Evolutionary conservation across 1,140 invertebrate species (phyloP).

Genomic region (Drosophila pachea): DNA sequence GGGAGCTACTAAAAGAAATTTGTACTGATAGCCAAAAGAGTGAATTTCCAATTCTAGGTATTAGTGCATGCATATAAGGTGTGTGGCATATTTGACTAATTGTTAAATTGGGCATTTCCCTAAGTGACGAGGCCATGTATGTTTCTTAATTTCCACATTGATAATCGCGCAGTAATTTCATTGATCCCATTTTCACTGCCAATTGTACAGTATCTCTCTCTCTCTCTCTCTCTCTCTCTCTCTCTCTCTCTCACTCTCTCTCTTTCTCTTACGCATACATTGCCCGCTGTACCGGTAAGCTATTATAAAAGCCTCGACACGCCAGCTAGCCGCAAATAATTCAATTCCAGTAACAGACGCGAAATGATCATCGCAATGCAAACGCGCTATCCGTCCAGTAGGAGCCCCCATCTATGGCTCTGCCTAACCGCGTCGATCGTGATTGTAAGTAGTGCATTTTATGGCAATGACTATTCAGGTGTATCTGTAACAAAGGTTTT

Average conservation of each 20-base stretch:
- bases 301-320: constrained; percentile 72
- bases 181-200: no score
- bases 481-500: constrained; percentile 15
- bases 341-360: constrained; percentile 62
- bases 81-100: no score
- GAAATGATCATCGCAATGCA: constrained; percentile 60
- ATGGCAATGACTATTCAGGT: background rate
- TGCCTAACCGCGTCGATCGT: constrained; percentile 21
- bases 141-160: no score
- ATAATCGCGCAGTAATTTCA: no score
- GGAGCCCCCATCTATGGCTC: constrained; percentile 18
- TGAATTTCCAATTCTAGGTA: no score
- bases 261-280: constrained; percentile 70
- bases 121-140: no score
- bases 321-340: constrained; percentile 65
- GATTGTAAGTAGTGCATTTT: constrained; percentile 28
- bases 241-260: constrained; percentile 17
- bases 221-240: constrained; percentile 12
- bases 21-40: background rate
- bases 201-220: background rate
- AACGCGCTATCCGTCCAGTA: constrained; percentile 35
- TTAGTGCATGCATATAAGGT: no score
- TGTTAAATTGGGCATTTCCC: no score
- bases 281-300: constrained; percentile 68
- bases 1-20: constrained; percentile 9